A percentile compares a stretch with the other conserved stretches of the same genome.
Conservation (phyloP, 2,113 vertebrate species). For the Agapornis roseicollis region DNA sequence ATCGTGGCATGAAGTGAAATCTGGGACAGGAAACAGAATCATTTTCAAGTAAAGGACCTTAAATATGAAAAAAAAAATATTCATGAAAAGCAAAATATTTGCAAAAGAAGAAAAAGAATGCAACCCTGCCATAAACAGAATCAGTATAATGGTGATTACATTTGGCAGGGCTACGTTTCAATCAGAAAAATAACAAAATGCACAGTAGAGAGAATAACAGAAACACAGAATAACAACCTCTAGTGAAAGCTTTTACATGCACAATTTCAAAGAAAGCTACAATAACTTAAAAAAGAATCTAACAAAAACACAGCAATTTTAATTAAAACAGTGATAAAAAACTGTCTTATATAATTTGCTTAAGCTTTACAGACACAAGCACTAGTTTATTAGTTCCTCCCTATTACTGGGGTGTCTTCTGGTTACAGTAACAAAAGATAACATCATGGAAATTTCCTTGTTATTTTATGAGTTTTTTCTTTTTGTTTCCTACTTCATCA, state of each 20-base stretch:
- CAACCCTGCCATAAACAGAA: neutral
- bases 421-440: neutral
- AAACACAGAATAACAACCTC: neutral
- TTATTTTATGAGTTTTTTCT: neutral
- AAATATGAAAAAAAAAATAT: neutral
- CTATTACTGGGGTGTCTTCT: neutral
- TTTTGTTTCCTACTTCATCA: neutral
- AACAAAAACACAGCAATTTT: neutral
- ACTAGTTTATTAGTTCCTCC: neutral
- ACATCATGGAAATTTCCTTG: neutral
- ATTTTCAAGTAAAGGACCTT: conserved; percentile 85
- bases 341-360: neutral
- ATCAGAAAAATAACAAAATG: neutral
- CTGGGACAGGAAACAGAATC: conserved; percentile 80
- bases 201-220: neutral
- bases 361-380: neutral
- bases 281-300: neutral
- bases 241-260: neutral
- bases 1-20: conserved; percentile 98
- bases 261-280: neutral
- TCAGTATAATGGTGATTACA: neutral
- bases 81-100: neutral
- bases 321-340: neutral
- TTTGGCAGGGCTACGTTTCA: neutral
- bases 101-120: neutral